Evolutionary conservation across 2,888 invertebrate species (phyloP), one percentile per base, ranked within the genome.

Genomic region (Belgica antarctica): DNA sequence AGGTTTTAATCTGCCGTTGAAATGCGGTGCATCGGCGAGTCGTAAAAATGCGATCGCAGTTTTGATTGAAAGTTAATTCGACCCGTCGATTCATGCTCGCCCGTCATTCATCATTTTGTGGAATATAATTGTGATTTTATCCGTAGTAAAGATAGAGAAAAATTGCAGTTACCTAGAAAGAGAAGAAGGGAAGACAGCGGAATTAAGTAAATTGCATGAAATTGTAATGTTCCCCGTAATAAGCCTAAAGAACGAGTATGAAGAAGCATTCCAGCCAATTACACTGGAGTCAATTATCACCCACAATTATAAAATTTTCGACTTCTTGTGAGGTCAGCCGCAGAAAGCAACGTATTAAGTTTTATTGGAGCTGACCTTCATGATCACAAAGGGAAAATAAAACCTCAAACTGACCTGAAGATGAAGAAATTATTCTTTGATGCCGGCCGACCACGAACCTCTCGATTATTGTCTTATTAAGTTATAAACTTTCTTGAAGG

Each of bases 151-250:
- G 31, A 17, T 24, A 62, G 34, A 28, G 15, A 68, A n/a, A 27
- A 25, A 22, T 41, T n/a, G 25, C 31, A 68, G 57, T 68, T 68
- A 68, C 68, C 68, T 68, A 57, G 8, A 63, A 68, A 24, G 28
- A 57, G 31, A 57, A 68, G 34, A 57, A 52, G 15, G 34, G 24
- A n/a, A 65, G 7, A 59, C n/a, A n/a, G n/a, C n/a, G n/a, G 10
- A 36, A 46, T 63, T 31, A 36, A 63, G 17, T 63, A 65, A 34
- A 46, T 65, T 27, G 27, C 46, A 31, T 62, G 62, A 62, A 62
- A 62, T 62, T 61, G 61, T 27, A 61, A 10, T 34, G 27, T 27
- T 59, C 7, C 12, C 3, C 52, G 22, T 19, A 52, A 52, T 8
- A 22, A 52, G 52, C 7, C 19, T 52, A 52, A 52, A 22, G 22